Conservation (phyloP, 1,140 invertebrate genomes). For the Archegozetes longisetosus region DNA sequence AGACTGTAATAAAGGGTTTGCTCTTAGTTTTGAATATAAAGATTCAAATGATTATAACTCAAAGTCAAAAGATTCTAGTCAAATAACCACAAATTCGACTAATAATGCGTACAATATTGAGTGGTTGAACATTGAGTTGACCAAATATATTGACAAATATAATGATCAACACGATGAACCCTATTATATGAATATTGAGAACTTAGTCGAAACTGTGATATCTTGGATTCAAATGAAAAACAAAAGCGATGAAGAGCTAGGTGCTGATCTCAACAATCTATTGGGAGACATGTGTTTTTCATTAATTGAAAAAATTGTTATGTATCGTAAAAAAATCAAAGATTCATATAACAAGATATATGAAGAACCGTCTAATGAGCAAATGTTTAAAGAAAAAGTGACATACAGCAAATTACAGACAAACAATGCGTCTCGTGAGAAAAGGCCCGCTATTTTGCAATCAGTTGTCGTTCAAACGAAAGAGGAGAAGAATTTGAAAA, state of each 20-base stretch:
- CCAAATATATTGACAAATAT: background rate
- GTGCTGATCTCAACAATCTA: constrained; percentile 21
- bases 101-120: background rate
- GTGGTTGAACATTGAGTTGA: background rate
- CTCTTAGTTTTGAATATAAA: background rate
- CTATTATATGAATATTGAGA: background rate
- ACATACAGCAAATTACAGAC: background rate
- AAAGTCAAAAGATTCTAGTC: background rate
- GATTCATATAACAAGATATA: background rate
- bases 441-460: constrained; percentile 2
- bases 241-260: constrained; percentile 23
- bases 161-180: background rate
- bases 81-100: background rate
- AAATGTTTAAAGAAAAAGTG: constrained; percentile 1
- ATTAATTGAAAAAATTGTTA: constrained; percentile 11
- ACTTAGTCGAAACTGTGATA: background rate
- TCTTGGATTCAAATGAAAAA: background rate
- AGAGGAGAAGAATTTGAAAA: constrained; percentile 17
- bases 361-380: background rate
- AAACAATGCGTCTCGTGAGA: background rate
- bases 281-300: constrained; percentile 1
- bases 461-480: constrained; percentile 14
- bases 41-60: background rate
- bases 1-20: background rate
- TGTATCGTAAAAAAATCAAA: background rate